A percentile compares a stretch with the other conserved stretches of the same genome.
Evolutionary conservation across 2,888 invertebrate species (phyloP).

Genomic region (Cyclophora punctaria): DNA sequence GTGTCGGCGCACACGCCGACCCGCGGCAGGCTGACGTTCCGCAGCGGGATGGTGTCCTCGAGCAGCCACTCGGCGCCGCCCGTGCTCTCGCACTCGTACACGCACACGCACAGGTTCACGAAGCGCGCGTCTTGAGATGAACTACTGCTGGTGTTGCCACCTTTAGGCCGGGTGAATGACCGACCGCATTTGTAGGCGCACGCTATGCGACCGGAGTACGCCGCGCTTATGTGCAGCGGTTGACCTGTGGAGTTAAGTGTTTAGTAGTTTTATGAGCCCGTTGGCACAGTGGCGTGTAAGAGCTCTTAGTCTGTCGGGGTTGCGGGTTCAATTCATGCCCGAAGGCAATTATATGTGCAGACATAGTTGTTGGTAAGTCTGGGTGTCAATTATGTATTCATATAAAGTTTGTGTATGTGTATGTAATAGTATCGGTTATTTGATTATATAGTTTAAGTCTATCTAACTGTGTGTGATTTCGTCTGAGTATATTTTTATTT

Average conservation of each 20-base stretch:
- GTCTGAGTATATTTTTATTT: too few relatives aligned
- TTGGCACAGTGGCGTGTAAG: too few relatives aligned
- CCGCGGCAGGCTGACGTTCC: constrained; percentile 91
- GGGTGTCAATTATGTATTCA: too few relatives aligned
- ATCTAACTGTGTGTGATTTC: too few relatives aligned
- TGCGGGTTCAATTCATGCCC: too few relatives aligned
- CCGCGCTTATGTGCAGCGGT: constrained; percentile 94
- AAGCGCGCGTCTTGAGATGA: constrained; percentile 78
- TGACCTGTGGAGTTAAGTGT: constrained; percentile 71
- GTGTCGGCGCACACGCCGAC: constrained; percentile 87
- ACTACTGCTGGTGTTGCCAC: constrained; percentile 79
- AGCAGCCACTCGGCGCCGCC: constrained; percentile 94
- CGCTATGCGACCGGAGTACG: constrained; percentile 97
- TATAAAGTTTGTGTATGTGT: too few relatives aligned
- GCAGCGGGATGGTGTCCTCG: constrained; percentile 95
- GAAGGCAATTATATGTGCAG: too few relatives aligned
- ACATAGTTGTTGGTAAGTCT: too few relatives aligned
- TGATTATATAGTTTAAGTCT: too few relatives aligned
- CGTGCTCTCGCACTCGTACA: constrained; percentile 99
- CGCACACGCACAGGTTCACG: constrained; percentile 94
- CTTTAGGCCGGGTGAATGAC: constrained; percentile 90
- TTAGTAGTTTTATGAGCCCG: too few relatives aligned
- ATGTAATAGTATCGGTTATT: too few relatives aligned
- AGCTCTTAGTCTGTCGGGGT: too few relatives aligned
- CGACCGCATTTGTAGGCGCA: constrained; percentile 97